These are phyloP conservation scores for Apomyelois bistriatella DNA, from an alignment of 2,888 invertebrate genomes.

Conservation along the genomic window DNA sequence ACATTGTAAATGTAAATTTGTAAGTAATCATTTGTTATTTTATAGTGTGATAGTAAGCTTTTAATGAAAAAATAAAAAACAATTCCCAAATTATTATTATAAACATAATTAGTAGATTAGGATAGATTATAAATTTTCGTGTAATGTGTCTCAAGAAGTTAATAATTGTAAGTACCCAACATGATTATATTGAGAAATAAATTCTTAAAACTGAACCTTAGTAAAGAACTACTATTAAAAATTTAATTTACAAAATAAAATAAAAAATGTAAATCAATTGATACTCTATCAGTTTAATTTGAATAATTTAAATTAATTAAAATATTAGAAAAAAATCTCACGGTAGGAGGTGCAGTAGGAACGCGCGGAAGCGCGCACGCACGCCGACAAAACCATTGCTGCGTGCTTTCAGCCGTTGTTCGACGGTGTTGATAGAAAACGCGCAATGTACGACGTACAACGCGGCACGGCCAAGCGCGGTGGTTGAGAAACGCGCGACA, in stretches of 20 bases:
- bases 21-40: too few relatives aligned
- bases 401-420: constrained; percentile 16
- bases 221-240: too few relatives aligned
- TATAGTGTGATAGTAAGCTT: too few relatives aligned
- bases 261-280: not conserved
- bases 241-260: not conserved
- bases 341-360: constrained; percentile 61
- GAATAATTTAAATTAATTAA: constrained; percentile 7
- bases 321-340: constrained; percentile 35
- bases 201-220: too few relatives aligned
- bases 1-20: too few relatives aligned
- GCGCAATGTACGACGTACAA: constrained; percentile 15
- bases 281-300: not conserved
- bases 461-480: constrained; percentile 16
- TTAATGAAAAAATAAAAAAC: too few relatives aligned
- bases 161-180: too few relatives aligned
- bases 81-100: too few relatives aligned
- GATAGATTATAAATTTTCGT: too few relatives aligned
- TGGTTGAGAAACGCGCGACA: constrained; percentile 12
- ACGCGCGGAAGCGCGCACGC: constrained; percentile 64
- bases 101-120: too few relatives aligned
- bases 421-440: constrained; percentile 13
- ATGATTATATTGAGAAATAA: too few relatives aligned
- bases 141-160: too few relatives aligned
- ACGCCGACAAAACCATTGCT: constrained; percentile 64